Conservation (phyloP, 2,888 invertebrate species). For the Anorthoa munda region DNA sequence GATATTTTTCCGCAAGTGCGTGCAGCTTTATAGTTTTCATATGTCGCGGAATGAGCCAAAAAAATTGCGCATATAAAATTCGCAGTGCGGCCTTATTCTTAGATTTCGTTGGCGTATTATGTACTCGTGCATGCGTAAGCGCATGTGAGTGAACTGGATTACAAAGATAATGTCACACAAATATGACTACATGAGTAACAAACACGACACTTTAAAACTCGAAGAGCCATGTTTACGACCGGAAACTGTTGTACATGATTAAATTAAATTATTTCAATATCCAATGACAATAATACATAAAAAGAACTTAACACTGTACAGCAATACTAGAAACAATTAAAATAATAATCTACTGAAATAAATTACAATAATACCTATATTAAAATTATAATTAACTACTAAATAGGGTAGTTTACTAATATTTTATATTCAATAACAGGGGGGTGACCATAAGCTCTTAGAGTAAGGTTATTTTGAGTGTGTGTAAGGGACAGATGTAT, state of each 20-base stretch:
- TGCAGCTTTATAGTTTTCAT: too few species aligned
- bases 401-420: background rate
- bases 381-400: background rate
- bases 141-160: background rate
- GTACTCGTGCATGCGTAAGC: background rate
- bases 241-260: background rate
- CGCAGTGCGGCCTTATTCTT: background rate
- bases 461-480: too few species aligned
- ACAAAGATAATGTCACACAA: background rate
- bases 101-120: background rate
- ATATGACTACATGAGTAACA: background rate
- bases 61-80: too few species aligned
- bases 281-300: background rate
- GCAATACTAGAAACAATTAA: background rate
- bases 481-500: too few species aligned
- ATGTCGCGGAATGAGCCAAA: too few species aligned
- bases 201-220: background rate
- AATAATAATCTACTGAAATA: slow-evolving; percentile 3
- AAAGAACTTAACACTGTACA: background rate
- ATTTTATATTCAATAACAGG: slow-evolving; percentile 5
- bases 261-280: background rate
- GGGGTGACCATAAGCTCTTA: too few species aligned
- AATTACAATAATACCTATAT: background rate
- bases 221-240: background rate
- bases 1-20: too few species aligned